Base-by-base conservation (phyloP, 1,140 invertebrate genomes). In the Fopius arisanus region DNA sequence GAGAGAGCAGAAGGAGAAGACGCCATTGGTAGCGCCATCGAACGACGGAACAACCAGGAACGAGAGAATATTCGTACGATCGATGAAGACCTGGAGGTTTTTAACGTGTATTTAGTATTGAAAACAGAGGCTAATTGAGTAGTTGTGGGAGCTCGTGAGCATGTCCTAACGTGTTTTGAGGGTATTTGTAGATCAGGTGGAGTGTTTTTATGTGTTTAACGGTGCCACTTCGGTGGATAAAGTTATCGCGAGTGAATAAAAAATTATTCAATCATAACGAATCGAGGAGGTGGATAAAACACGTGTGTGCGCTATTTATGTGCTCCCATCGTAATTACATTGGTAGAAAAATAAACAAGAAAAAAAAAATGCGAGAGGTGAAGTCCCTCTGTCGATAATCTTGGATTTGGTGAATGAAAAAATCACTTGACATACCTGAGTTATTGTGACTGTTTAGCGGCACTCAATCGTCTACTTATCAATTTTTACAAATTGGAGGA, bases 41-140 rank as follows among this genome's bases (percentile, higher is more conserved):
- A 26, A 28, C 26, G 10, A 23, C 23, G 28, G 21, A 19, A 67
- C 67, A n/a, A 54, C 28, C 26, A 65, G 63, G 71, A 73, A 67
- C 71, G 65, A 73, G 37, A 67, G 37, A 59, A 73, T 40, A 43
- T 66, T 28, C 14, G 54, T 31, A 21, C 48, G 67, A 70, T 33
- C 33, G 71, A 73, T 41, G n/a, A 33, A 26, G 62, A 48, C 26
- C 69, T 63, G 62, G 62, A 66, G 33, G 59, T 40, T 31, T 37
- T 40, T 26, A 21, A 19, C 14, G 10, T 21, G 29, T 71, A n/a
- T 10, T 48, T n/a, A 51, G 54, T 59, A 59, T 59, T 26, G 54
- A 19, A 48, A n/a, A 59, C 54, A 19, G 19, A 59, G 43, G 43
- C n/a, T 16, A 59, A 59, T 59, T 59, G 54, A 26, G 19, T 26